Base-by-base conservation (phyloP, 2,888 invertebrate species). In the Strigamia transsilvanica region DNA sequence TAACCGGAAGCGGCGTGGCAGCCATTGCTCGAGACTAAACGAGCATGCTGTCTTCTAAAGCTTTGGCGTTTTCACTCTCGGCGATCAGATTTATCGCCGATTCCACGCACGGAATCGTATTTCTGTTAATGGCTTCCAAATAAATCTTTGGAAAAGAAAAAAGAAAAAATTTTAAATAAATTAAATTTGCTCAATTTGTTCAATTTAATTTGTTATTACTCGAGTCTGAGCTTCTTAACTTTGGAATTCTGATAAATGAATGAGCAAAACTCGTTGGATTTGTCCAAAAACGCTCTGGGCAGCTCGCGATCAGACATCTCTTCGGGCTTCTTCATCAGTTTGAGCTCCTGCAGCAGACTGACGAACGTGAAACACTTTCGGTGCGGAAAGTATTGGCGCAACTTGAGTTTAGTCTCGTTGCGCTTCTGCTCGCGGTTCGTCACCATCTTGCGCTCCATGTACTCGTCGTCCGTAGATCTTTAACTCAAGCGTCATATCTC, bases 401-500 rank as follows among this genome's bases (percentile, higher is more conserved):
- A 18, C 15, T 34, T 41, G 12, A 38, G 13, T 32, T 41, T 34
- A 9, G 78, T 34, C 34, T 38, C 34, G 23, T 78, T 78, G 5
- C 41, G n/a, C 6, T 34, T 1, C 27, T n/a, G 3, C 13, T 38
- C 41, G 13, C 32, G 21, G 2, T 23, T 78, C 27, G 78, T 7
- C 18, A 32, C 27, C 4, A 78, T 38, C 18, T 38, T 78, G 1
- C 15, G 34, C 23, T 78, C 78, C 34, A 78, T 38, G 41, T 78
- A 78, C 15, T 78, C 78, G 32, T 78, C 78, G 4, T 34, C 34
- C 78, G 41, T 78, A 34, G n/a, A 78, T 27, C 15, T 78, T 78
- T 18, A 78, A 32, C 15, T 78, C 78, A 1, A 78, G 41, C 12
- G 27, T 78, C 18, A 78, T 10, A 32, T 78, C 78, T 1, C 78